A percentile compares a stretch with the other conserved stretches of the same genome.
These are phyloP conservation scores for Xiphydria camelus DNA, from an alignment of 2,888 invertebrate species.

Conservation along the genomic window DNA sequence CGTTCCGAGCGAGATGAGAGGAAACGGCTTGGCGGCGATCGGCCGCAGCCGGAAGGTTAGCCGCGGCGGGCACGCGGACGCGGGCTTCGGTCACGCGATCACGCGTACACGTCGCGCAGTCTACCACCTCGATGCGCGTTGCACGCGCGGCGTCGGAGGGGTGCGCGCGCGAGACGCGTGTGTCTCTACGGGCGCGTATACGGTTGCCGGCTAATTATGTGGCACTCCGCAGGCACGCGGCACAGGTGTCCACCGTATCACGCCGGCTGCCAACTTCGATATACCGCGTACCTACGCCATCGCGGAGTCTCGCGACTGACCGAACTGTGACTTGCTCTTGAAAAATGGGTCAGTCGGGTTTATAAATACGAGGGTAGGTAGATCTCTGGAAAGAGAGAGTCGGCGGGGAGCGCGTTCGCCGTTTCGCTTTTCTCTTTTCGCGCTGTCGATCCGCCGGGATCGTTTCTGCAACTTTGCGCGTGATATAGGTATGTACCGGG, in stretches of 20 bases:
- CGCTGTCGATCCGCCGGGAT: too few species aligned
- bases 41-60: too few species aligned
- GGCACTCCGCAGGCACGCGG: slow-evolving; percentile 39
- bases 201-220: slow-evolving; percentile 39
- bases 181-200: slow-evolving; percentile 18
- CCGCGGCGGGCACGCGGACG: too few species aligned
- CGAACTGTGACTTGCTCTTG: slow-evolving; percentile 23
- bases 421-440: too few species aligned
- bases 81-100: slow-evolving; percentile 24
- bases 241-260: slow-evolving; percentile 44
- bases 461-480: too few species aligned
- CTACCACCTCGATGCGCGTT: slow-evolving; percentile 29
- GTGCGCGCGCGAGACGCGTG: too few species aligned
- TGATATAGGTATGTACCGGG: too few species aligned
- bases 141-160: slow-evolving; percentile 14
- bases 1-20: too few species aligned
- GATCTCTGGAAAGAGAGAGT: not conserved
- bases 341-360: slow-evolving; percentile 34
- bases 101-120: slow-evolving; percentile 26
- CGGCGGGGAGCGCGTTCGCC: not conserved
- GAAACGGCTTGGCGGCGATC: too few species aligned
- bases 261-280: slow-evolving; percentile 41
- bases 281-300: slow-evolving; percentile 8
- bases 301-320: slow-evolving; percentile 4
- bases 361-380: slow-evolving; percentile 29